Conservation (phyloP, 2,888 invertebrate genomes). For the Xylota sylvarum region DNA sequence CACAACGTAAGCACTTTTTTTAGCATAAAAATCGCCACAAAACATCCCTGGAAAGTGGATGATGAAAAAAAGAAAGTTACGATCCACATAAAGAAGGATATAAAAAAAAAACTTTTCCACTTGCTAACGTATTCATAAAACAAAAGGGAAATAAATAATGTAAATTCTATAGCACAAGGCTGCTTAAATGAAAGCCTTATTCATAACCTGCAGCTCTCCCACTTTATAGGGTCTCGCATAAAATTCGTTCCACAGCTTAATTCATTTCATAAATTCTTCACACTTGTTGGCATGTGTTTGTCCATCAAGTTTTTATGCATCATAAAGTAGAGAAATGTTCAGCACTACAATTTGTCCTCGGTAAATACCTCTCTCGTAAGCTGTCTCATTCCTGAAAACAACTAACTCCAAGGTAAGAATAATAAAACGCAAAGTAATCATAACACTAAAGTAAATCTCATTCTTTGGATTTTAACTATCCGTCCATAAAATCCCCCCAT, state of each 20-base stretch:
- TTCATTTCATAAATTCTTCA: conserved; percentile 49
- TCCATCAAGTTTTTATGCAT: conserved; percentile 46
- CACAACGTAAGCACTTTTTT: too few relatives aligned
- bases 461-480: conserved; percentile 63
- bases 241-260: conserved; percentile 49
- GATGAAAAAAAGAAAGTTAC: conserved; percentile 10
- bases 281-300: conserved; percentile 43
- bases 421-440: conserved; percentile 59
- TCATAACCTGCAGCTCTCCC: conserved; percentile 33
- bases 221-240: conserved; percentile 36
- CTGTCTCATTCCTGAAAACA: conserved; percentile 15
- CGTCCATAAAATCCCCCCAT: conserved; percentile 20
- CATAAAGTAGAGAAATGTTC: conserved; percentile 40
- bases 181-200: conserved; percentile 37
- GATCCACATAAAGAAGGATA: conserved; percentile 31
- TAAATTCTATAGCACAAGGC: conserved; percentile 6
- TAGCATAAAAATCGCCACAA: too few relatives aligned
- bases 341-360: conserved; percentile 32
- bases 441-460: conserved; percentile 42
- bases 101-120: conserved; percentile 7
- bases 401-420: conserved; percentile 48
- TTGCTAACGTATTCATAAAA: conserved; percentile 22
- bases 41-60: not conserved
- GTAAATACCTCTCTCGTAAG: conserved; percentile 12
- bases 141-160: conserved; percentile 30